Base-by-base conservation (phyloP, 2,888 invertebrate species). In the Rotaria magnacalcarata region DNA sequence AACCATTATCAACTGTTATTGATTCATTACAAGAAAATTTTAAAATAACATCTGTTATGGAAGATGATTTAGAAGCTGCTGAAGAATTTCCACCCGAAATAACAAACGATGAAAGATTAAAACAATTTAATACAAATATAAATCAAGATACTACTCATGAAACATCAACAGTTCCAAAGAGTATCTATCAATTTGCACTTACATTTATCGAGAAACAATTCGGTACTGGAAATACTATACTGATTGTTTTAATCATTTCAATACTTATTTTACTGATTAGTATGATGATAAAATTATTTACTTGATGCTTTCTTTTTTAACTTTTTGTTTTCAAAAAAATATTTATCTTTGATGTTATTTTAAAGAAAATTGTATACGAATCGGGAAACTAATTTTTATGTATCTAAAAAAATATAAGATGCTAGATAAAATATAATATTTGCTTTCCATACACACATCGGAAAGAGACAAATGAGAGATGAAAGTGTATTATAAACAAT, bases 41-140 rank as follows among this genome's bases (percentile, higher is more conserved):
- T 80, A 43, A 80, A 47, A 47, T 80, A n/a, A 24, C 43, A 43
- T 67, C 43, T 24, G 5, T 80, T 80, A 8, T 47, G 43, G 80
- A 80, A 80, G 80, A 80, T n/a, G 80, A 80, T 47, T 16, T 80
- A 19, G 80, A 80, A 80, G 80, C 47, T 47, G 80, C 47, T 24
- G 80, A 80, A 80, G 80, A 80, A 80, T 80, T 80, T 80, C 80
- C 80, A 43, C 5, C 14, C 5, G 47, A 47, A 47, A 47, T 80
- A 24, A 80, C 80, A n/a, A 80, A 24, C n/a, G 47, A 43, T 11
- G 80, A 80, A 80, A 21, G 80, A 47, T 24, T 11, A 24, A 80
- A 80, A 47, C 80, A 80, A 80, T 47, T 80, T 43, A 80, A 80
- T 47, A 80, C 80, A 10, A 47, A 19, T n/a, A 47, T 47, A 14